A percentile compares a stretch with the other conserved stretches of the same genome.
Evolutionary conservation across 2,113 vertebrate genomes (phyloP).

Genomic region (Sminthopsis crassicaudata): DNA sequence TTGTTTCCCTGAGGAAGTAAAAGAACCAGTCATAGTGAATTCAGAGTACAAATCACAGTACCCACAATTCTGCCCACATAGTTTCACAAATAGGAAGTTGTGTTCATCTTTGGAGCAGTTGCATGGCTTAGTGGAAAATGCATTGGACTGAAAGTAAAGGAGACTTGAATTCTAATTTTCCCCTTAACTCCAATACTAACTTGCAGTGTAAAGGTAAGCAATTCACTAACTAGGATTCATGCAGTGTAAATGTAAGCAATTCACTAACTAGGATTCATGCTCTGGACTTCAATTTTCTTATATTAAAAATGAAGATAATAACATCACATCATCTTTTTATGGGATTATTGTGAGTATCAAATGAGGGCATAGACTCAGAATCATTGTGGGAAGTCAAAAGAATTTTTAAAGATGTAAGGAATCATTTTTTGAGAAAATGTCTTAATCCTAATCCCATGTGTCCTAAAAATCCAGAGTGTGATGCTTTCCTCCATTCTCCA

Average conservation of each 20-base stretch:
- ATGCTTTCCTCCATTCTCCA: neutral
- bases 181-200: neutral
- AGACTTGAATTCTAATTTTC: neutral
- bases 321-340: neutral
- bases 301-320: neutral
- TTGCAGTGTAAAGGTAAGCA: neutral
- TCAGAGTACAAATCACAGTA: neutral
- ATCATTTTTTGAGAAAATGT: neutral
- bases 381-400: neutral
- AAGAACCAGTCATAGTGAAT: neutral
- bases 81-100: neutral
- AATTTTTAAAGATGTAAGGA: neutral
- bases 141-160: neutral
- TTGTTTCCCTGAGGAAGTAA: neutral
- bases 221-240: neutral
- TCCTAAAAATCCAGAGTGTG: neutral
- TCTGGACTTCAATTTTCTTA: neutral
- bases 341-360: neutral
- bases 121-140: neutral
- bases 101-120: too few species aligned
- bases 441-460: neutral
- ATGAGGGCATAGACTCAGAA: neutral
- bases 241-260: constrained; percentile 5
- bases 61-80: neutral
- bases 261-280: neutral